phyloP scores from a whole-genome alignment of 2,797 vertebrate genomes.

The Melopsittacus undulatus region DNA sequence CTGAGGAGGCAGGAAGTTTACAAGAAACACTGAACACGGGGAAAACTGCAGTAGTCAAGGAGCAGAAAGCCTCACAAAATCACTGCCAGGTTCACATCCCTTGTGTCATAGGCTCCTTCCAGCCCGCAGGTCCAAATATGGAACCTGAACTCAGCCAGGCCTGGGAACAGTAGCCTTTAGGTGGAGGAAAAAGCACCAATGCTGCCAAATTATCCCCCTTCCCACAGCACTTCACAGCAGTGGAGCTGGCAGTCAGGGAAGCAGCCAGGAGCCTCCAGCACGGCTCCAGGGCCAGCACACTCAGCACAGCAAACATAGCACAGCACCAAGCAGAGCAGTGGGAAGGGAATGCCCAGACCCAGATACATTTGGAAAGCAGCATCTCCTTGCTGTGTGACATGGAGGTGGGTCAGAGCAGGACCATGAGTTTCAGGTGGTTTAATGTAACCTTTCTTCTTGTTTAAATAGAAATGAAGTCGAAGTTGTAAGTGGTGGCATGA shows the following conservation, averaged over 20 bases:
- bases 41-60: neutral
- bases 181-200: neutral
- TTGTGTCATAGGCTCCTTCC: neutral
- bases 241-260: accelerated
- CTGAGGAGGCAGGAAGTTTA: neutral
- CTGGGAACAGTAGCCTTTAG: neutral
- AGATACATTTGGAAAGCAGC: neutral
- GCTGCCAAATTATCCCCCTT: neutral
- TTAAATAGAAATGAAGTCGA: neutral
- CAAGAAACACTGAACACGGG: neutral
- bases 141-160: neutral
- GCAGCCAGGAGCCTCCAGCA: neutral
- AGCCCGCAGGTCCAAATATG: accelerated
- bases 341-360: neutral
- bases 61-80: neutral
- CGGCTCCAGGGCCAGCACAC: accelerated
- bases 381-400: neutral
- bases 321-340: neutral
- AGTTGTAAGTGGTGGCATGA: accelerated
- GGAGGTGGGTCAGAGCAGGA: neutral
- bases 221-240: neutral
- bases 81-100: neutral
- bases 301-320: neutral
- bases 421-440: neutral
- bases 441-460: neutral